phyloP scores from a whole-genome alignment of 2,113 vertebrate species.

The Picathartes gymnocephalus region DNA sequence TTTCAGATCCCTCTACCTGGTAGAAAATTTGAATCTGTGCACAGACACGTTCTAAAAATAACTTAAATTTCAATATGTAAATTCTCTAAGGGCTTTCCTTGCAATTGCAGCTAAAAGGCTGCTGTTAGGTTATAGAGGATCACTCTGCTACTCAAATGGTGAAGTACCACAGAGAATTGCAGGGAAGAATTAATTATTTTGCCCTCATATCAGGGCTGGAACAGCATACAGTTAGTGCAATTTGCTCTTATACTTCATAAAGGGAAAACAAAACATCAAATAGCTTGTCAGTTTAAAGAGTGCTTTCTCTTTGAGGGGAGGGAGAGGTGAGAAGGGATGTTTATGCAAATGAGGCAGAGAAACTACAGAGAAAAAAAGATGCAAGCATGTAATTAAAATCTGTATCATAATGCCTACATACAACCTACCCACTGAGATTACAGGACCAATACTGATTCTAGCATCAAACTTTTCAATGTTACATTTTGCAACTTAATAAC shows the following conservation, averaged over 20 bases:
- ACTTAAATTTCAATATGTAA: neutral
- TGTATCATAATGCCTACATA: neutral
- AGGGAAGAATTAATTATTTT: conserved; percentile 10
- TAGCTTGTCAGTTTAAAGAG: neutral
- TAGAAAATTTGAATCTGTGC: neutral
- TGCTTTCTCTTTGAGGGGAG: neutral
- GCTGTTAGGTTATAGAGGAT: neutral
- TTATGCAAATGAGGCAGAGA: neutral
- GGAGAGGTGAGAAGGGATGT: neutral
- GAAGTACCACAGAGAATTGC: neutral
- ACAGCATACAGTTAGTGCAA: neutral
- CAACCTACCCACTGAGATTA: neutral
- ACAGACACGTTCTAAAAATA: neutral
- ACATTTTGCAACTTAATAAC: neutral
- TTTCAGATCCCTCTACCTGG: neutral
- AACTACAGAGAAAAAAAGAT: conserved; percentile 17
- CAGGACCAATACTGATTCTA: neutral
- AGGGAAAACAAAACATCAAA: conserved; percentile 41
- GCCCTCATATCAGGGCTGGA: neutral
- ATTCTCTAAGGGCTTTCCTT: neutral
- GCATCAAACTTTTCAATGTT: neutral
- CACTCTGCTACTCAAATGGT: neutral
- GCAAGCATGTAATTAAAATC: conserved; percentile 16
- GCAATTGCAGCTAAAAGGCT: neutral
- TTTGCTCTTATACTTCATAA: neutral